phyloP scores from a whole-genome alignment of 2,797 vertebrate genomes.

The Hapalemur alaotrensis region DNA sequence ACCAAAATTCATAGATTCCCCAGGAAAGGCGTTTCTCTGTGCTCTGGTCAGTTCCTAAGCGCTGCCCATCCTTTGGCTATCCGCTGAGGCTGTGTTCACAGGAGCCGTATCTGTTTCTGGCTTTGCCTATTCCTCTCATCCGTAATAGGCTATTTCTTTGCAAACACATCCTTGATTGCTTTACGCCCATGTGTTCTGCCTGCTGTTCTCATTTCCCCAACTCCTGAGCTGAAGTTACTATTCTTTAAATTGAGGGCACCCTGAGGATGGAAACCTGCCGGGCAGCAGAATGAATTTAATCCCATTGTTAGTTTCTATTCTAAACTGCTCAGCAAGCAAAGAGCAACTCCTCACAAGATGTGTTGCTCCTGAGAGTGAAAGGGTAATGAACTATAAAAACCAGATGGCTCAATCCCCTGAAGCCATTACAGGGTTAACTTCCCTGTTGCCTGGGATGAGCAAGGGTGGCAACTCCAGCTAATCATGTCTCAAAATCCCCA shows the following conservation, averaged over 20 bases:
- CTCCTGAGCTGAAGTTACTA: neutral
- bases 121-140: neutral
- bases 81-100: fast-evolving
- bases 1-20: neutral
- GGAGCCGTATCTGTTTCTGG: neutral
- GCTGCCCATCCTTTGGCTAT: neutral
- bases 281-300: conserved; percentile 26
- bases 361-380: neutral
- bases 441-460: neutral
- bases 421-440: neutral
- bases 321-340: conserved; percentile 49
- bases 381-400: conserved; percentile 27
- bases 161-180: neutral
- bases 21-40: neutral
- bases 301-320: conserved; percentile 27
- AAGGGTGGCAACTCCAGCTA: neutral
- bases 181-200: neutral
- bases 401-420: neutral
- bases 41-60: too few relatives aligned
- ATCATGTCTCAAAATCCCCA: neutral
- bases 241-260: conserved; percentile 55
- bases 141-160: neutral
- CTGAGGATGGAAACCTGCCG: conserved; percentile 33
- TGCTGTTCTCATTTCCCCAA: conserved; percentile 54
- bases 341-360: neutral